A percentile compares a stretch with the other conserved stretches of the same genome.
Evolutionary conservation across 2,797 vertebrate species (phyloP).

Genomic region (Anabacerthia variegaticeps): DNA sequence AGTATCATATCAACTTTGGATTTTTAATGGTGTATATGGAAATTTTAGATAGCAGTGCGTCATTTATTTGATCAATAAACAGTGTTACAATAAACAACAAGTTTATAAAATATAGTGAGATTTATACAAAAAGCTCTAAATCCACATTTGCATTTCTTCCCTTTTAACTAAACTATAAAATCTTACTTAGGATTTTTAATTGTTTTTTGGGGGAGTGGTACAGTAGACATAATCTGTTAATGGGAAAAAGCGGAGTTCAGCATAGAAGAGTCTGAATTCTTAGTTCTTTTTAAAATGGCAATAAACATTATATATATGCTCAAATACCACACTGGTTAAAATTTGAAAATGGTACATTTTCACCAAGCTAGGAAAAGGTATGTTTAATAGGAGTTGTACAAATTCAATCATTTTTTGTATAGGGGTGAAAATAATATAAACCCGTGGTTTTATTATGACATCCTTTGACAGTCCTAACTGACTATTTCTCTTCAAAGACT

Average conservation of each 20-base stretch:
- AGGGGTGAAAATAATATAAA: constrained; percentile 59
- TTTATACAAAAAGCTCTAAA: constrained; percentile 81
- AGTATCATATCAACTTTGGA: constrained; percentile 82
- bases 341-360: constrained; percentile 70
- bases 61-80: constrained; percentile 84
- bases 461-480: constrained; percentile 72
- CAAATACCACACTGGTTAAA: constrained; percentile 70
- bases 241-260: constrained; percentile 54
- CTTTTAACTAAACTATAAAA: constrained; percentile 80
- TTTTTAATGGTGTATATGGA: constrained; percentile 86
- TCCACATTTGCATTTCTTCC: constrained; percentile 78
- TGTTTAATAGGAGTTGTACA: constrained; percentile 76
- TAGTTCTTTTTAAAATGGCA: constrained; percentile 77
- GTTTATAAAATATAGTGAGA: constrained; percentile 81
- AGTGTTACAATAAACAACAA: constrained; percentile 80
- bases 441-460: constrained; percentile 71
- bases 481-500: constrained; percentile 71
- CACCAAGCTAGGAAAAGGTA: constrained; percentile 66
- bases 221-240: constrained; percentile 65
- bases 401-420: constrained; percentile 72
- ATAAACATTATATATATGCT: constrained; percentile 70
- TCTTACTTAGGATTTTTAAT: constrained; percentile 78
- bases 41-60: constrained; percentile 83
- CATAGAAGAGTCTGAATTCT: constrained; percentile 68
- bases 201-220: constrained; percentile 65